Conservation (phyloP, 2,113 vertebrate species). For the Grus americana region DNA sequence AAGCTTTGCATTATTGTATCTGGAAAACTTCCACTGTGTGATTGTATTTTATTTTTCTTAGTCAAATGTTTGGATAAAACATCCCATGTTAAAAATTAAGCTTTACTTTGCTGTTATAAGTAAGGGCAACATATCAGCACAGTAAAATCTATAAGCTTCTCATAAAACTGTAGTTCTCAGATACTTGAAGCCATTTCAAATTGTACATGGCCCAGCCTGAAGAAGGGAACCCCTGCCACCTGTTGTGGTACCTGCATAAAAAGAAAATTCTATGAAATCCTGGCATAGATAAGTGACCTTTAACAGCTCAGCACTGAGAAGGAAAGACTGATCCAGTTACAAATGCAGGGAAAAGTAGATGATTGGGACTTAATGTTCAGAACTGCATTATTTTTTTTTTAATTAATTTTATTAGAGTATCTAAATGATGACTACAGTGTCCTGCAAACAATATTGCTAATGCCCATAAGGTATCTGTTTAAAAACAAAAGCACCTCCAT, state of each 20-base stretch:
- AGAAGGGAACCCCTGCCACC: neutral
- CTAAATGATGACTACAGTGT: too few species aligned
- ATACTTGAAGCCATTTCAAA: neutral
- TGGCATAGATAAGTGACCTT: neutral
- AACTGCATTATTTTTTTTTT: neutral
- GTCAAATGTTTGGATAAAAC: neutral
- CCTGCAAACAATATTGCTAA: neutral
- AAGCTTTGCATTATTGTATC: neutral
- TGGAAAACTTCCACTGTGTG: neutral
- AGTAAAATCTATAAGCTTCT: neutral
- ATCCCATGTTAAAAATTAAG: neutral
- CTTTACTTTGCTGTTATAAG: neutral
- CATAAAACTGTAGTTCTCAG: neutral
- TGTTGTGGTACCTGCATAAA: neutral
- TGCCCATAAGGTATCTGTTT: neutral
- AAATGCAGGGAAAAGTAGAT: neutral
- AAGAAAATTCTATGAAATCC: neutral
- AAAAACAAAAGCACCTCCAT: neutral
- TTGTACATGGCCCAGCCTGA: neutral
- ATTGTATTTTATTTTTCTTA: neutral
- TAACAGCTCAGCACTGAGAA: neutral
- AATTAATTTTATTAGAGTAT: neutral
- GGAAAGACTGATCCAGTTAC: neutral
- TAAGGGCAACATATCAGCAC: neutral
- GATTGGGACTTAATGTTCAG: neutral